Base-by-base conservation (phyloP, 2,888 invertebrate species). In the Eulithis testata region DNA sequence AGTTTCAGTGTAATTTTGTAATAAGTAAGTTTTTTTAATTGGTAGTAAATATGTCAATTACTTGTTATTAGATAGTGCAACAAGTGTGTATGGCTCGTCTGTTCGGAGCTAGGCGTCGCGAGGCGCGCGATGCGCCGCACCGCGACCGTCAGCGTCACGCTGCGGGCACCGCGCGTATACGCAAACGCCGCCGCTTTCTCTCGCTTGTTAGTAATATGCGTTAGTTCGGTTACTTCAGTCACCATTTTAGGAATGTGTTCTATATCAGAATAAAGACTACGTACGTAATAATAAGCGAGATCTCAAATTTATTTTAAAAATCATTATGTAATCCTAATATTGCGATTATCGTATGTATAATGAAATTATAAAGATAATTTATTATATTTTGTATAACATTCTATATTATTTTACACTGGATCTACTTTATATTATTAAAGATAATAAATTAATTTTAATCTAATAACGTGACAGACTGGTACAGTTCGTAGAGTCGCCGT, bases 381-480 rank as follows among this genome's bases (percentile, higher is more conserved):
- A 92, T 92, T 90, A 89, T 92, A 92, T 93, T 93, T 92, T 92
- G 87, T 93, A 91, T 90, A 88, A 89, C 89, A 90, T 91, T 91
- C 90, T 91, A 91, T 86, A 89, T 92, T 91, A 89, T 84, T 92
- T 92, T 91, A 92, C 90, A 92, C 90, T 89, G 83, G 81, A 90
- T 87, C 90, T 91, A 93, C 89, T 91, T 91, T 91, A 89, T 91
- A 92, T 89, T 87, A 85, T 89, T 89, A 89, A 91, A 88, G 88
- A 90, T 91, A 92, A 91, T 91, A 90, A 69, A 92, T 93, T 92
- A 92, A 91, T 92, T 92, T 93, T 91, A 92, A 93, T 91, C 91
- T 91, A 91, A 93, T 91, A 91, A 92, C 87, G 90, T 90, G 90
- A 91, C 93, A 92, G 93, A 92, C 93, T 93, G 92, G 93, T 93